Conservation (phyloP, 30 jellyfish, hydroid and myxozoan genomes). For the Phacellophora camtschatica region DNA sequence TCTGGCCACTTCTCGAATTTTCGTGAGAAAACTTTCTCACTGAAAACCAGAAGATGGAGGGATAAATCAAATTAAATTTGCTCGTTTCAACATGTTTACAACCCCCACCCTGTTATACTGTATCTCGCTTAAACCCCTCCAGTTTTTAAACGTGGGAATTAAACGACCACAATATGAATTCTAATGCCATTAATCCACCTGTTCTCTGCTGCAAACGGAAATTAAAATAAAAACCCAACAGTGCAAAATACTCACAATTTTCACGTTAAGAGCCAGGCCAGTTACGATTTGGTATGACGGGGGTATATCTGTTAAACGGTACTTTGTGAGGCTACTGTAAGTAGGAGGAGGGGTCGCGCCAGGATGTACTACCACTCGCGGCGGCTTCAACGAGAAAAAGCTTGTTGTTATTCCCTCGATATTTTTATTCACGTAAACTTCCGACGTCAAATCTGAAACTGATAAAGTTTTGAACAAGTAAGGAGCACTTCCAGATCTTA, state of each 20-base stretch:
- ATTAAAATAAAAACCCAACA: neutral
- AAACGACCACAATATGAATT: too few relatives aligned
- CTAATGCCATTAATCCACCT: too few relatives aligned
- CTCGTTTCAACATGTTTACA: too few relatives aligned
- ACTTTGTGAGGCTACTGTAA: constrained; percentile 43
- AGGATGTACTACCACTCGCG: neutral
- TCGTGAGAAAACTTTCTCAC: too few relatives aligned
- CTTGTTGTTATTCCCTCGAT: neutral
- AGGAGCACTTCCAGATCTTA: neutral
- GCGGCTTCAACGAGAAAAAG: neutral
- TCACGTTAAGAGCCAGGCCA: constrained; percentile 20
- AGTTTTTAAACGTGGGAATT: too few relatives aligned
- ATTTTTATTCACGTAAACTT: neutral
- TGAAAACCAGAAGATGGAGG: too few relatives aligned
- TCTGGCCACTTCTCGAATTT: too few relatives aligned
- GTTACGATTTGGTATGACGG: constrained; percentile 51
- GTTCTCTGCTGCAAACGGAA: too few relatives aligned
- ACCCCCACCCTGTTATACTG: too few relatives aligned
- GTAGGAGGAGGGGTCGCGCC: constrained; percentile 62
- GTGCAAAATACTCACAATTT: constrained; percentile 17
- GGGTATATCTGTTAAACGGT: constrained; percentile 22
- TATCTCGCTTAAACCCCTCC: too few relatives aligned
- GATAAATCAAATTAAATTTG: too few relatives aligned
- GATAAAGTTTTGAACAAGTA: neutral
- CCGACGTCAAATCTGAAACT: neutral